Base-by-base conservation (phyloP, 2,113 vertebrate genomes). In the Ellobius talpinus region DNA sequence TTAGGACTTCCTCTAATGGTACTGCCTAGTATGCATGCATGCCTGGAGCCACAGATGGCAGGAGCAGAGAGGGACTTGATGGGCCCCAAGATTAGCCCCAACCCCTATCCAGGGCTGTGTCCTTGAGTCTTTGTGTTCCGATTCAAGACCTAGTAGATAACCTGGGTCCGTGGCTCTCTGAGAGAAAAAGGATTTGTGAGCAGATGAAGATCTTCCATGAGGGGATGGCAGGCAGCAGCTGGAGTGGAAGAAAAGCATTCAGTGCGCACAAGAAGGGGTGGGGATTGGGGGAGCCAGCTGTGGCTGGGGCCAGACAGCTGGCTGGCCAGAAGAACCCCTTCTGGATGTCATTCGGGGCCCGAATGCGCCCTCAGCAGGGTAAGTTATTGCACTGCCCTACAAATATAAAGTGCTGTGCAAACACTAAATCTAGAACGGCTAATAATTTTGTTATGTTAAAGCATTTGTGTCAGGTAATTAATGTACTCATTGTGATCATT, bases 381-480 rank as follows among this genome's bases (percentile, higher is more conserved):
- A 97, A 97, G 93, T 98, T 97, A 97, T 97, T 97, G 96, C 95
- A 89, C 95, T 7, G 42, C 95, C 97, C 97, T 96, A 96, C 96
- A 98, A 96, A 97, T 97, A 97, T 97, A 97, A 97, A 97, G 97
- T 95, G 96, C 98, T 97, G 96, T 97, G 97, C 96, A 97, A 97
- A 98, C 91, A 93, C 96, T 98, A 97, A 98, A 97, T 97, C 96
- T 97, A 96, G 95, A 97, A 97, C 90, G 95, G 97, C 96, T 97
- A 98, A 98, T 98, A 98, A 98, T 98, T 98, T 97, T 98, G 98
- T 98, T 97, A 97, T 97, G 97, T 97, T 98, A 98, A 98, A 98
- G 96, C 96, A 96, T 98, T 97, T 29, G 11, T 97, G 97, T 97
- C 97, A 97, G 97, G 97, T 98, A 98, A 98, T 98, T 98, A 98